Evolutionary conservation across 1,140 invertebrate genomes (phyloP).

Genomic region (Pseudachorutes palmiensis): DNA sequence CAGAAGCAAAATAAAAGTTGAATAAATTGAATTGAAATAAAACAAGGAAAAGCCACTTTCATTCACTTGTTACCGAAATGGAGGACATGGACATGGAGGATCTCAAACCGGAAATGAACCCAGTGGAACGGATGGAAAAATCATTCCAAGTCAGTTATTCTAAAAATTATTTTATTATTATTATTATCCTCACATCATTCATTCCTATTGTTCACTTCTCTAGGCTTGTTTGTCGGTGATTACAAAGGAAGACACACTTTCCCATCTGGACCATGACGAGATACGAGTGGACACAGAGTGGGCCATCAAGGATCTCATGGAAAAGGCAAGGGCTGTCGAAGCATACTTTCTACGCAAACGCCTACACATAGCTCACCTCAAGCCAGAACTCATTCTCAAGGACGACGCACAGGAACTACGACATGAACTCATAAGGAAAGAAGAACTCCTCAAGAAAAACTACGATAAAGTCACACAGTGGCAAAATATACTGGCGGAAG

Average conservation of each 20-base stretch:
- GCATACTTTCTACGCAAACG: conserved; percentile 88
- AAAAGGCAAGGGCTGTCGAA: conserved; percentile 84
- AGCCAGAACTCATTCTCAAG: conserved; percentile 82
- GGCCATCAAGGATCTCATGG: conserved; percentile 71
- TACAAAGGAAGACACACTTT: conserved; percentile 69
- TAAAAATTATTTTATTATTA: not conserved
- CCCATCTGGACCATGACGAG: conserved; percentile 70
- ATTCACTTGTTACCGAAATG: not conserved
- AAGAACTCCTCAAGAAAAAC: conserved; percentile 75
- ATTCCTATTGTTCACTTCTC: too few species aligned
- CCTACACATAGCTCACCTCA: conserved; percentile 76
- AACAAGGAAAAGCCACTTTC: not conserved
- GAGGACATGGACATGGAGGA: not conserved
- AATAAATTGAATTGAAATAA: too few species aligned
- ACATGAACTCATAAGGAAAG: conserved; percentile 73
- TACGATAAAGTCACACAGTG: conserved; percentile 82
- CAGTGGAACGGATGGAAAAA: not conserved
- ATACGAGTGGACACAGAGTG: conserved; percentile 76
- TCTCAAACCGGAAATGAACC: conserved; percentile 3
- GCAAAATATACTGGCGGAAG: conserved; percentile 74
- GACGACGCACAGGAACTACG: conserved; percentile 82
- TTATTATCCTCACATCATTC: not conserved
- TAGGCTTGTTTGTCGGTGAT: conserved; percentile 74
- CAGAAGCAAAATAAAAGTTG: too few species aligned
- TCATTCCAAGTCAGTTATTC: not conserved